These are phyloP conservation scores for Oryzias javanicus DNA, from an alignment of 2,113 vertebrate species.

Conservation along the genomic window DNA sequence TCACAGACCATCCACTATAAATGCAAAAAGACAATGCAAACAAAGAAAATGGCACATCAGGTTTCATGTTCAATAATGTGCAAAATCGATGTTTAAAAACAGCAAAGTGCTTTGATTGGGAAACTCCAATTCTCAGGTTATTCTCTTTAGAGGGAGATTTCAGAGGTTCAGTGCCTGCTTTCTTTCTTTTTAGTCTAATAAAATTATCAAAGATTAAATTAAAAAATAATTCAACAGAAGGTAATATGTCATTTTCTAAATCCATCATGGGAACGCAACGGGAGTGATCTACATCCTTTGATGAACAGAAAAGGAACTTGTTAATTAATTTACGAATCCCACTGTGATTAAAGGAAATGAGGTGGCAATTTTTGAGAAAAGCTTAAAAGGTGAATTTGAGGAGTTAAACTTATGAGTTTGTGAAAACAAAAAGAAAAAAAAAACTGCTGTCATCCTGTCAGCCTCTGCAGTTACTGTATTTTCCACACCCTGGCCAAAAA, in stretches of 20 bases:
- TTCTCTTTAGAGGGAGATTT: conserved; percentile 12
- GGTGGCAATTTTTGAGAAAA: conserved; percentile 2
- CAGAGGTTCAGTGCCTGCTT: conserved; percentile 6
- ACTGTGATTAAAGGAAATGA: conserved; percentile 9
- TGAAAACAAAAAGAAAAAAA: neutral
- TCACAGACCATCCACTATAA: conserved; percentile 19
- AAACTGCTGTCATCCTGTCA: no score
- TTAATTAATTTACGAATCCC: conserved; percentile 15
- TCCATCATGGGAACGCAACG: neutral
- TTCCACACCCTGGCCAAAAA: no score
- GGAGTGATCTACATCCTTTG: conserved; percentile 7
- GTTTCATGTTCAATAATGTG: conserved; percentile 50
- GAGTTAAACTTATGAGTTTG: neutral
- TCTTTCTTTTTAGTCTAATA: conserved; percentile 8
- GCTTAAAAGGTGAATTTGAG: neutral
- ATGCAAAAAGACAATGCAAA: conserved; percentile 36
- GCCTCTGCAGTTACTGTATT: no score
- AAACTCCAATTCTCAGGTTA: conserved; percentile 1
- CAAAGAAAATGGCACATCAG: conserved; percentile 42
- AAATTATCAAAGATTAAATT: conserved; percentile 22
- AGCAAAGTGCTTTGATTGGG: conserved; percentile 35
- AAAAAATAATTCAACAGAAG: conserved; percentile 16
- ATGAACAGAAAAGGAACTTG: conserved; percentile 2
- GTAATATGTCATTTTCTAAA: conserved; percentile 15
- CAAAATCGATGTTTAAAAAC: conserved; percentile 45